Evolutionary conservation across 2,113 vertebrate species (phyloP).

Genomic region (Nansenia antarctica): DNA sequence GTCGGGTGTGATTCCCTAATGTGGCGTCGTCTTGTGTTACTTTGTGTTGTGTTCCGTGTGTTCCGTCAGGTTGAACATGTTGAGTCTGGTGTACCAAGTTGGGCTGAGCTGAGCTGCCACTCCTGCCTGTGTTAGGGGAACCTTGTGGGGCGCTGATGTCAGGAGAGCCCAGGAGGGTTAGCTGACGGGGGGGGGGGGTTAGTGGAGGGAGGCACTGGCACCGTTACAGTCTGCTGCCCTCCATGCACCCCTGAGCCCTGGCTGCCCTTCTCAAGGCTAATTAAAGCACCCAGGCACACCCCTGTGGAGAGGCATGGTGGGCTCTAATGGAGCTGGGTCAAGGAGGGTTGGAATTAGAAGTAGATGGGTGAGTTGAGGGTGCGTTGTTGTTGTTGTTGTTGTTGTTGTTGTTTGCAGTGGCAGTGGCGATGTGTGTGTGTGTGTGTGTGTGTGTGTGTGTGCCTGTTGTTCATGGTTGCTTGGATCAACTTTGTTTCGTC

Average conservation of each 20-base stretch:
- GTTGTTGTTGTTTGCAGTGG: background rate
- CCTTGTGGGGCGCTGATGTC: slow-evolving; percentile 17
- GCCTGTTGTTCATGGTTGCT: background rate
- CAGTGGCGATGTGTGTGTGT: background rate
- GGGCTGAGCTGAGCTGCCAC: background rate
- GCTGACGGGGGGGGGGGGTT: slow-evolving; percentile 20
- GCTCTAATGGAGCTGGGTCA: background rate
- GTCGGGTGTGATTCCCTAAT: background rate
- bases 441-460: background rate
- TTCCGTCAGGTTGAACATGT: background rate
- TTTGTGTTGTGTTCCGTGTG: background rate
- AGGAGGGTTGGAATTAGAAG: background rate
- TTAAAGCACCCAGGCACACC: slow-evolving; percentile 34
- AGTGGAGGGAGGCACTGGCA: slow-evolving; percentile 4
- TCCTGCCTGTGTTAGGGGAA: background rate
- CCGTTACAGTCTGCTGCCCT: slow-evolving; percentile 10
- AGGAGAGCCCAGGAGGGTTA: slow-evolving; percentile 23
- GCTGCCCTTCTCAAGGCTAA: slow-evolving; percentile 34
- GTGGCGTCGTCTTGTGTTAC: background rate
- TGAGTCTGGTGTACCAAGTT: no score
- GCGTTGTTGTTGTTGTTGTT: no score
- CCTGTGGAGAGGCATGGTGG: background rate
- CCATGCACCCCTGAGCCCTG: slow-evolving; percentile 7
- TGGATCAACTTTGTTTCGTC: background rate
- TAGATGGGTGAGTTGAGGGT: no score